Conservation (phyloP, 2,888 invertebrate species). For the Pristionchus fissidentatus region DNA sequence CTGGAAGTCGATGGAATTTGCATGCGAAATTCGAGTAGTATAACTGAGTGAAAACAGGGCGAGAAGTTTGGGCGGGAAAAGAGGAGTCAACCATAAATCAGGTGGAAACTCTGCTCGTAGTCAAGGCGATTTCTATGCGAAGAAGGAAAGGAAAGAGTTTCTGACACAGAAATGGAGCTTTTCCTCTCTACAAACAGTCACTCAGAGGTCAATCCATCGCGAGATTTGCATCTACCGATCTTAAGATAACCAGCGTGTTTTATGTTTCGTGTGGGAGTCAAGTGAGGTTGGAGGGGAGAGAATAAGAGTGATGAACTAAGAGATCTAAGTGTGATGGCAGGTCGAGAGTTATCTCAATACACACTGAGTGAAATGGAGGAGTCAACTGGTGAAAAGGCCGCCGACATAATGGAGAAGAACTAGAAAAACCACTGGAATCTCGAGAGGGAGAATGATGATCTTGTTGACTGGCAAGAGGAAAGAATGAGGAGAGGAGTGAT, state of each 20-base stretch:
- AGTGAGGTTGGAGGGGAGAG: not conserved
- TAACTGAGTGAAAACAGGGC: not conserved
- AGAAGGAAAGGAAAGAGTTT: no score
- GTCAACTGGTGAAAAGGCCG: not conserved
- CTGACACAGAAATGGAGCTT: no score
- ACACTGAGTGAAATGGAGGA: constrained; percentile 11
- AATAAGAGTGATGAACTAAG: not conserved
- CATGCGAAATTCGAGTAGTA: not conserved
- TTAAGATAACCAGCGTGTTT: no score
- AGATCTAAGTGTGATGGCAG: not conserved
- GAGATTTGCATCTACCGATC: no score
- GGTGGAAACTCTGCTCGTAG: no score
- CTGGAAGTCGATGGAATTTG: not conserved
- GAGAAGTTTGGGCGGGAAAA: not conserved
- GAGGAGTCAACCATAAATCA: no score
- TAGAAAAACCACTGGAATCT: not conserved
- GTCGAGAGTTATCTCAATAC: not conserved
- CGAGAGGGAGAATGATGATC: constrained; percentile 11
- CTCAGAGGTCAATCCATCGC: no score
- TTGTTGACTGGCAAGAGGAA: not conserved
- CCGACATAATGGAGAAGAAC: not conserved
- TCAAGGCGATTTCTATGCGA: no score
- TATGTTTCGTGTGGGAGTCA: no score
- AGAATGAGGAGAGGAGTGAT: constrained; percentile 5
- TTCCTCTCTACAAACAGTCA: no score